Evolutionary conservation across 2,888 invertebrate genomes (phyloP).

Genomic region (Argyresthia albistria): DNA sequence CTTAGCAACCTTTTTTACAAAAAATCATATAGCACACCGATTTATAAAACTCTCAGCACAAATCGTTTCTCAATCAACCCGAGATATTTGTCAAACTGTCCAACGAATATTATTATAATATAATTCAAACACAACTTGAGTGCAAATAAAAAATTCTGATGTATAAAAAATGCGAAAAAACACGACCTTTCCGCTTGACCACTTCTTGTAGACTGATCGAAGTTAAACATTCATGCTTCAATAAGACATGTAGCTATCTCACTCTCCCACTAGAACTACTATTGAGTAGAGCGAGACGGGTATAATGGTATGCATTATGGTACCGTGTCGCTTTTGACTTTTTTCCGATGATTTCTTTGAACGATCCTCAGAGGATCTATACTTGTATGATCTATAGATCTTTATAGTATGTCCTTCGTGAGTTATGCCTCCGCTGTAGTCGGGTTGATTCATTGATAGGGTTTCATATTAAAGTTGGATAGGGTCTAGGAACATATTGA

Average conservation of each 20-base stretch:
- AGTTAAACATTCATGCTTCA: constrained; percentile 25
- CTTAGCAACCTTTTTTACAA: not conserved
- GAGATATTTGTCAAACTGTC: too few relatives aligned
- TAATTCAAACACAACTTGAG: too few relatives aligned
- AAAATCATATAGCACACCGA: not conserved
- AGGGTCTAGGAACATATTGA: too few relatives aligned
- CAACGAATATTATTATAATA: too few relatives aligned
- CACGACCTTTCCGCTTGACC: constrained; percentile 16
- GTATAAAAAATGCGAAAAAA: not conserved
- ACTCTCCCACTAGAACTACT: constrained; percentile 10
- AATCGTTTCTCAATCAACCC: too few relatives aligned
- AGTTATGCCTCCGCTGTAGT: constrained; percentile 42
- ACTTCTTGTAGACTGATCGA: constrained; percentile 30
- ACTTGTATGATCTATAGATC: constrained; percentile 46
- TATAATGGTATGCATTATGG: constrained; percentile 64
- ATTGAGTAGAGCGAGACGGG: constrained; percentile 25
- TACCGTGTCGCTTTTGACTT: constrained; percentile 36
- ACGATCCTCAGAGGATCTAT: constrained; percentile 45
- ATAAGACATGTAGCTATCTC: constrained; percentile 36
- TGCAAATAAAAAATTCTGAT: not conserved
- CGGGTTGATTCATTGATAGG: constrained; percentile 37
- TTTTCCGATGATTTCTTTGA: constrained; percentile 65
- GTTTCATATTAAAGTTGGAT: constrained; percentile 4
- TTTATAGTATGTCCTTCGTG: constrained; percentile 38
- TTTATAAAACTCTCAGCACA: not conserved